These are phyloP conservation scores for Xylocampa areola DNA, from an alignment of 2,888 invertebrate species.

Conservation along the genomic window DNA sequence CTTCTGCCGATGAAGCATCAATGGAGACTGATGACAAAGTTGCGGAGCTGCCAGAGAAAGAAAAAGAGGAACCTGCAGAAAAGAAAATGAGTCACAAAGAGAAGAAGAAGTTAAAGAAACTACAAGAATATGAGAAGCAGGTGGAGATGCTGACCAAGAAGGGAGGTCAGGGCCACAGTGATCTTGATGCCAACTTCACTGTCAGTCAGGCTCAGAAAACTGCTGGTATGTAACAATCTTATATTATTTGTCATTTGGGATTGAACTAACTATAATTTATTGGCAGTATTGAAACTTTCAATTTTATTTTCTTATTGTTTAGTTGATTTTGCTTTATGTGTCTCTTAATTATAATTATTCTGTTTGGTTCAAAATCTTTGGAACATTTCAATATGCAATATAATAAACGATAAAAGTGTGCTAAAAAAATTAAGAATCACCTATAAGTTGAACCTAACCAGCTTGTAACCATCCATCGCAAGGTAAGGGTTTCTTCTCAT, in stretches of 20 bases:
- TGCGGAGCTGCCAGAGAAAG: constrained; percentile 64
- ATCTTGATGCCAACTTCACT: constrained; percentile 97
- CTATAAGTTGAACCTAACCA: no score
- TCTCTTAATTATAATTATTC: no score
- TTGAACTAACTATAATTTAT: no score
- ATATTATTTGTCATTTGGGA: constrained; percentile 2
- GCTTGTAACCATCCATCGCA: no score
- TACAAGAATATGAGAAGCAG: constrained; percentile 96
- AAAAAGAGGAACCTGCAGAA: constrained; percentile 83
- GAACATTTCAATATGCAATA: no score
- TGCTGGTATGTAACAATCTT: constrained; percentile 80
- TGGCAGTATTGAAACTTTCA: no score
- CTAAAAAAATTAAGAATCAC: no score
- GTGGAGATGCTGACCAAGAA: constrained; percentile 95
- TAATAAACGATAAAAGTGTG: no score
- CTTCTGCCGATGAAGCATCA: constrained; percentile 66
- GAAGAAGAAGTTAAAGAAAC: constrained; percentile 96
- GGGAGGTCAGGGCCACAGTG: constrained; percentile 96
- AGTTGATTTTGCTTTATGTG: no score
- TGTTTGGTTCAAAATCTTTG: no score
- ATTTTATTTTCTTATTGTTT: no score
- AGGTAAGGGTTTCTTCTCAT: no score
- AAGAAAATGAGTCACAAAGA: constrained; percentile 97
- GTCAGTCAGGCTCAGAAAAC: constrained; percentile 95
- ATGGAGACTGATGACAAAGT: constrained; percentile 72